Percentiles rank a stretch among this genome's conserved stretches.
These are phyloP conservation scores for Natator depressus DNA, from an alignment of 2,113 vertebrate species.

Conservation along the genomic window DNA sequence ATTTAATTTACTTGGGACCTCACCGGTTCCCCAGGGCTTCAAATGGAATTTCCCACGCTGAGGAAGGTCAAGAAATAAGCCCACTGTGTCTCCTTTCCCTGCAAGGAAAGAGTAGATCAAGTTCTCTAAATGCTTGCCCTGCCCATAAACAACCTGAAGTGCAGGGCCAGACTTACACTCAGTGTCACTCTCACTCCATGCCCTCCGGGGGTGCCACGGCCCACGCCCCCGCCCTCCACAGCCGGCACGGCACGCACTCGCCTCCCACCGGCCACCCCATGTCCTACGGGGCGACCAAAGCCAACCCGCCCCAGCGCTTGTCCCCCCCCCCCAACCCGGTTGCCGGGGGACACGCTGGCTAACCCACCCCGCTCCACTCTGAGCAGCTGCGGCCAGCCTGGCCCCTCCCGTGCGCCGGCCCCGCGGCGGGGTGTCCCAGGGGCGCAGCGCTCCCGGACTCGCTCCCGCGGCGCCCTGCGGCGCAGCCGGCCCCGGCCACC, in stretches of 20 bases:
- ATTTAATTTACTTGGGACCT: conserved; percentile 17
- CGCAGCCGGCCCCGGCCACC: too few species aligned
- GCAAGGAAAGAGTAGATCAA: not conserved
- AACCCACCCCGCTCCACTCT: not conserved
- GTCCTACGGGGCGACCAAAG: too few species aligned
- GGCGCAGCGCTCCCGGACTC: not conserved
- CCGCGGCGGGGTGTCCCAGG: not conserved
- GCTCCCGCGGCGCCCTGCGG: not conserved
- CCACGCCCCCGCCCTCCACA: not conserved
- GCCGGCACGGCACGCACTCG: not conserved
- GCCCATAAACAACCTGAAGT: not conserved
- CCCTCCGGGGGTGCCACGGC: not conserved
- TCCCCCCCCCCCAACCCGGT: not conserved
- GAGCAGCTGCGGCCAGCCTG: not conserved
- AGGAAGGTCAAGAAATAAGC: not conserved
- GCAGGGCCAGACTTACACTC: not conserved
- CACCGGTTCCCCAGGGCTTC: not conserved
- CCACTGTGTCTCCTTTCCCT: conserved; percentile 23
- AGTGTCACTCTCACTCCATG: not conserved
- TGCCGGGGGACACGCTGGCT: not conserved
- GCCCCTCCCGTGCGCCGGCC: not conserved
- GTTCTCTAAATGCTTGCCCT: not conserved
- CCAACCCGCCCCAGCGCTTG: too few species aligned
- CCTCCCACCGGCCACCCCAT: not conserved
- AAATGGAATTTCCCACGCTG: not conserved